Conservation (phyloP, 1,140 invertebrate genomes). For the Hylaeus volcanicus region DNA sequence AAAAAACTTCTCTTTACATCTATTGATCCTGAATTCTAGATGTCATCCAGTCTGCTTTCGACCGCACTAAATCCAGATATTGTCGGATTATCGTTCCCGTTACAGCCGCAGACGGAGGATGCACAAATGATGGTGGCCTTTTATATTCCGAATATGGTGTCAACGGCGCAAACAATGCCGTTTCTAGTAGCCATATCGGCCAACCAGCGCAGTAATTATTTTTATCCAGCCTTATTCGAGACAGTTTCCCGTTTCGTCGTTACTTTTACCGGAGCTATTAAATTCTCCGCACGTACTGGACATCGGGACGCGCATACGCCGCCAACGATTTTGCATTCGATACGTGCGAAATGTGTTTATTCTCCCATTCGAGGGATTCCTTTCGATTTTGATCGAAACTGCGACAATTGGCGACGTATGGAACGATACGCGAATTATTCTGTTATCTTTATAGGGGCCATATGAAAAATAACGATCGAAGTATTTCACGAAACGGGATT, state of each 20-base stretch:
- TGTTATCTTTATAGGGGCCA: not conserved
- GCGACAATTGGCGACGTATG: not conserved
- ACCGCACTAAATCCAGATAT: no score
- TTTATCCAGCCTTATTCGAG: not conserved
- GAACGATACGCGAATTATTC: conserved; percentile 2
- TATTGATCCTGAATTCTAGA: no score
- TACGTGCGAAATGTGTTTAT: conserved; percentile 15
- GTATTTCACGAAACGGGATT: not conserved
- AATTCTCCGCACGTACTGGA: conserved; percentile 9
- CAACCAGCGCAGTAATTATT: conserved; percentile 10
- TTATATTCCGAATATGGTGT: not conserved
- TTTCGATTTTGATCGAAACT: conserved; percentile 10
- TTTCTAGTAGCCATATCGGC: not conserved
- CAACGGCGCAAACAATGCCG: not conserved
- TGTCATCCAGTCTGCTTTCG: no score
- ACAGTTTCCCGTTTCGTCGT: conserved; percentile 4
- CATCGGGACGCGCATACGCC: conserved; percentile 2
- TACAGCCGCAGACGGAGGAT: no score
- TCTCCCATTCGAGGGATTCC: conserved; percentile 5
- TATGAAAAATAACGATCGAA: not conserved
- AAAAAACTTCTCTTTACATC: no score
- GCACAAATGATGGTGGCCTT: not conserved
- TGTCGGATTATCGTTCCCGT: no score
- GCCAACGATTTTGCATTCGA: conserved; percentile 31
- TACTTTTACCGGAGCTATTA: conserved; percentile 28